phyloP scores from a whole-genome alignment of 2,797 vertebrate species.

The Jordanella pulchra region DNA sequence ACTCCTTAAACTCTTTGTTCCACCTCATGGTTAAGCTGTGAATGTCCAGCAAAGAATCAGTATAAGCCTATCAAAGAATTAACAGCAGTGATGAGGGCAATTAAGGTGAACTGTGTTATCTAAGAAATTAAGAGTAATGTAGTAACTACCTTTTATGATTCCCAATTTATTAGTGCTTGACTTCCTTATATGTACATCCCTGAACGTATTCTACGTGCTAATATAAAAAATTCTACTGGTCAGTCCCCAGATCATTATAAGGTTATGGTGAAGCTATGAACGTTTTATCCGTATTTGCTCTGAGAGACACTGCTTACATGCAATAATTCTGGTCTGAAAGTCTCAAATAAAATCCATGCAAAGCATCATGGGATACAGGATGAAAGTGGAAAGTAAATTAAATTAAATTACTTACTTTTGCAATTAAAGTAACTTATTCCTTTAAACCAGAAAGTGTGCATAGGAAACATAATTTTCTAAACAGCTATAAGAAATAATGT shows the following conservation, averaged over 20 bases:
- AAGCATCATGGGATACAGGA: background rate
- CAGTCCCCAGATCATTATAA: background rate
- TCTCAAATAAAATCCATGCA: background rate
- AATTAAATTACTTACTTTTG: constrained; percentile 1
- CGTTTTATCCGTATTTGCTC: background rate
- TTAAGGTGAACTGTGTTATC: background rate
- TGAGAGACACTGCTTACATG: background rate
- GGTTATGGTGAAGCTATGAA: background rate
- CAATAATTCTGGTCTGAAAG: background rate
- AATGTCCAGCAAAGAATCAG: background rate
- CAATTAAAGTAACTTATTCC: constrained; percentile 56
- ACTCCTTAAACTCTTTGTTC: background rate
- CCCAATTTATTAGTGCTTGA: background rate
- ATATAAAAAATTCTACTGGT: background rate
- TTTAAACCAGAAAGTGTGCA: constrained; percentile 20
- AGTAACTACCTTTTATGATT: background rate
- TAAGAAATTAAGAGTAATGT: background rate
- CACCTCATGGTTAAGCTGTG: background rate
- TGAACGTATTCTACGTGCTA: background rate
- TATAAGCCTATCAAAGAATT: background rate
- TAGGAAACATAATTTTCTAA: constrained; percentile 17
- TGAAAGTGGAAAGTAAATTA: background rate
- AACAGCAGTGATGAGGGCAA: background rate
- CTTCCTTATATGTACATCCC: background rate
- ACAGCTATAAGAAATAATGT: constrained; percentile 27